phyloP scores from a whole-genome alignment of 2,113 vertebrate genomes.

The Camarhynchus parvulus region DNA sequence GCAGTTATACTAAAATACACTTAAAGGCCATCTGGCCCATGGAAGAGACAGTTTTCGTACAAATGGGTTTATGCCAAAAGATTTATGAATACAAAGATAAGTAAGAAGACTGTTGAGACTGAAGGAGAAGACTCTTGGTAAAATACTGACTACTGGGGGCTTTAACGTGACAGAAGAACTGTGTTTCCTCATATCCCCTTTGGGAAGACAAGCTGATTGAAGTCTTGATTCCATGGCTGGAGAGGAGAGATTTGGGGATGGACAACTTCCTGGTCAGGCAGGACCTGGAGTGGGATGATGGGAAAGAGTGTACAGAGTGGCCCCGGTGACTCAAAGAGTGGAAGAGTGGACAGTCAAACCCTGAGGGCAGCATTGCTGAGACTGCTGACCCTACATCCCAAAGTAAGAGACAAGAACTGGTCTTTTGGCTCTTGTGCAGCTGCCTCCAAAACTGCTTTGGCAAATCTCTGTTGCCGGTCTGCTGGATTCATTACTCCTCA shows the following conservation, averaged over 20 bases:
- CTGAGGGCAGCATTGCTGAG: background rate
- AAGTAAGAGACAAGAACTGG: background rate
- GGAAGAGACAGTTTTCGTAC: background rate
- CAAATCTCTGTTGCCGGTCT: background rate
- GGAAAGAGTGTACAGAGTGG: background rate
- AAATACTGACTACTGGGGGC: background rate
- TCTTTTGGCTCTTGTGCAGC: background rate
- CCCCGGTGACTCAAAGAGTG: background rate
- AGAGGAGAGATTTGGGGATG: background rate
- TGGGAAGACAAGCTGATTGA: background rate
- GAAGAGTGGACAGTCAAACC: background rate
- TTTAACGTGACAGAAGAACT: background rate
- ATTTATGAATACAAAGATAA: background rate
- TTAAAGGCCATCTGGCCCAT: background rate
- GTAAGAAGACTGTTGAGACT: background rate
- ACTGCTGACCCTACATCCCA: background rate
- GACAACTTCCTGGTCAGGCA: background rate
- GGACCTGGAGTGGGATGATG: background rate
- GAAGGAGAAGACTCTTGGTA: background rate
- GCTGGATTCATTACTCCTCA: background rate
- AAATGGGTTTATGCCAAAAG: background rate
- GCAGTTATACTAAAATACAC: background rate
- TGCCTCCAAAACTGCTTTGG: background rate
- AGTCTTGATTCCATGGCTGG: background rate
- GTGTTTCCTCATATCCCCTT: background rate